Conservation (phyloP, 2,888 invertebrate species). For the Limnephilus rhombicus region DNA sequence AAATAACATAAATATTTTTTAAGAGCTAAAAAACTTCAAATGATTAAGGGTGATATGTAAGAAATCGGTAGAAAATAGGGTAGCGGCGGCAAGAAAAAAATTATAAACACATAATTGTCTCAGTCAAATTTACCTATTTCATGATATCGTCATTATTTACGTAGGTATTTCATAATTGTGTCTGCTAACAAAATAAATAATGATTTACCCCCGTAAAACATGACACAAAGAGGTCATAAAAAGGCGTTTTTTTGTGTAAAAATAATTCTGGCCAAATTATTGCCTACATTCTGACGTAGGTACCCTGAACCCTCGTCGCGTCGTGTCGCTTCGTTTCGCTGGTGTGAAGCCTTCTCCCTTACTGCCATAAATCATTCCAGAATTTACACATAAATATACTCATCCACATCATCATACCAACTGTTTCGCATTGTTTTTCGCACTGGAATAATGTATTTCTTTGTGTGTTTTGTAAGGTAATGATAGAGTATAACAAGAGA, state of each 20-base stretch:
- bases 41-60: too few relatives aligned
- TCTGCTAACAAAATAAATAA: neutral
- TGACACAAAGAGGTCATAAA: neutral
- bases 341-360: slow-evolving; percentile 17
- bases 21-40: too few relatives aligned
- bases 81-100: too few relatives aligned
- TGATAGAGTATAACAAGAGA: neutral
- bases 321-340: neutral
- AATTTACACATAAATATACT: slow-evolving; percentile 47
- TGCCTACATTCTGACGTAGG: neutral
- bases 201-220: neutral
- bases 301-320: neutral
- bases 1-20: too few relatives aligned
- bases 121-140: neutral
- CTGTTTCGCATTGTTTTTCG: slow-evolving; percentile 29
- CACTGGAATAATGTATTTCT: slow-evolving; percentile 9
- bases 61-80: too few relatives aligned
- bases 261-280: neutral
- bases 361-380: slow-evolving; percentile 27
- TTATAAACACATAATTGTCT: too few relatives aligned
- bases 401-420: slow-evolving; percentile 39
- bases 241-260: neutral
- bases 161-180: neutral
- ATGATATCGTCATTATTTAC: neutral
- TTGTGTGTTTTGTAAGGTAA: neutral